These are phyloP conservation scores for Kudoa iwatai DNA, from an alignment of 30 jellyfish, hydroid and myxozoan genomes.

Conservation along the genomic window DNA sequence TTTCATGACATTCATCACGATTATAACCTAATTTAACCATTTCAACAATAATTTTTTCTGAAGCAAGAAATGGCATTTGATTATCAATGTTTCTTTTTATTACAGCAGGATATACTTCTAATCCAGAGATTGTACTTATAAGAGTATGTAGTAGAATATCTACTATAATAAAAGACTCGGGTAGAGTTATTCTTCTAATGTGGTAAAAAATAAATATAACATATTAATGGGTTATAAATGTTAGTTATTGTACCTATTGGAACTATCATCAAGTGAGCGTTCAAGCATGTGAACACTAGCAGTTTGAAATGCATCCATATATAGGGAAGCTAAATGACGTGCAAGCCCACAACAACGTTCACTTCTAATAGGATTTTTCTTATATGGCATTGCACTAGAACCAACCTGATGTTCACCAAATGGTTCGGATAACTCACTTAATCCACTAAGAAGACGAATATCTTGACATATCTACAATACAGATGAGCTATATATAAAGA, in stretches of 20 bases:
- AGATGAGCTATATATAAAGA: neutral
- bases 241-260: constrained; percentile 22
- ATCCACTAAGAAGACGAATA: constrained; percentile 60
- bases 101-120: constrained; percentile 77
- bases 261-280: constrained; percentile 77
- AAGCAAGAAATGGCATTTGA: constrained; percentile 87
- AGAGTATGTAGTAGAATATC: constrained; percentile 48
- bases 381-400: constrained; percentile 97
- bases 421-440: constrained; percentile 87
- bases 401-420: constrained; percentile 60
- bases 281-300: constrained; percentile 93
- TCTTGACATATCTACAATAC: constrained; percentile 42
- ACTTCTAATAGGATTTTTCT: constrained; percentile 76
- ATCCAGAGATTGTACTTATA: constrained; percentile 46
- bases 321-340: constrained; percentile 47
- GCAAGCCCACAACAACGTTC: constrained; percentile 96
- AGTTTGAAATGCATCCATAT: constrained; percentile 56
- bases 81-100: constrained; percentile 44
- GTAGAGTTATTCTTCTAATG: constrained; percentile 30
- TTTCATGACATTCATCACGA: constrained; percentile 57
- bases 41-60: constrained; percentile 65
- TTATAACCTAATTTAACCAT: constrained; percentile 67
- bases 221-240: neutral
- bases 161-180: constrained; percentile 65
- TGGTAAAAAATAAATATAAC: neutral